These are phyloP conservation scores for Bombus impatiens DNA, from an alignment of 1,140 invertebrate genomes.

Conservation along the genomic window DNA sequence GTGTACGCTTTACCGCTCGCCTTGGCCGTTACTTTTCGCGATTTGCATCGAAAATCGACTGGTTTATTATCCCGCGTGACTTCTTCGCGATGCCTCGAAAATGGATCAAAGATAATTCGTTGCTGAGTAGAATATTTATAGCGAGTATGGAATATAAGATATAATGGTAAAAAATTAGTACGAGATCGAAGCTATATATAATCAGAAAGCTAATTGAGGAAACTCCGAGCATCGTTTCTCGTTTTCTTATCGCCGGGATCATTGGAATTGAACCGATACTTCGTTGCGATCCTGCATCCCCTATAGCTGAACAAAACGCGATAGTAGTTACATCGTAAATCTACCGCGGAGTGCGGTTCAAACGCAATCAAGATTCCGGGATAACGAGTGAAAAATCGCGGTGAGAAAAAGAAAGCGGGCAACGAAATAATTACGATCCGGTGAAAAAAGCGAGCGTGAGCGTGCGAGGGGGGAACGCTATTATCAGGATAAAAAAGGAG, in stretches of 20 bases:
- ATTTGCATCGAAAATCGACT: constrained; percentile 19
- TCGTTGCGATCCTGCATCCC: not conserved
- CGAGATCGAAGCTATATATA: not conserved
- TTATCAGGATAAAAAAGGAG: constrained; percentile 26
- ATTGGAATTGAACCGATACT: not conserved
- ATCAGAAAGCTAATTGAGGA: not conserved
- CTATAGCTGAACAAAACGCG: no score
- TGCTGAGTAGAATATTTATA: not conserved
- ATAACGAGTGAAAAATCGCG: constrained; percentile 24
- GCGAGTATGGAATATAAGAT: not conserved
- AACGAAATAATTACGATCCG: constrained; percentile 38
- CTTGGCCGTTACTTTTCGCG: not conserved
- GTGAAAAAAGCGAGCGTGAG: not conserved
- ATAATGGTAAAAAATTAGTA: not conserved
- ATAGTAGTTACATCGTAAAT: constrained; percentile 1
- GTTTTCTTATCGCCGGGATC: not conserved
- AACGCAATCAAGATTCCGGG: constrained; percentile 36
- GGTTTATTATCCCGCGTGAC: not conserved
- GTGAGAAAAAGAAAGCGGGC: not conserved
- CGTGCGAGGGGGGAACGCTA: not conserved
- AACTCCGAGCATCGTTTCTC: not conserved
- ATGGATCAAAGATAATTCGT: not conserved
- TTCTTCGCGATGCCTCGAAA: not conserved
- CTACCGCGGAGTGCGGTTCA: not conserved
- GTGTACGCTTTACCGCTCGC: not conserved